These are phyloP conservation scores for Ecliptopera silaceata DNA, from an alignment of 2,888 invertebrate species.

Conservation along the genomic window DNA sequence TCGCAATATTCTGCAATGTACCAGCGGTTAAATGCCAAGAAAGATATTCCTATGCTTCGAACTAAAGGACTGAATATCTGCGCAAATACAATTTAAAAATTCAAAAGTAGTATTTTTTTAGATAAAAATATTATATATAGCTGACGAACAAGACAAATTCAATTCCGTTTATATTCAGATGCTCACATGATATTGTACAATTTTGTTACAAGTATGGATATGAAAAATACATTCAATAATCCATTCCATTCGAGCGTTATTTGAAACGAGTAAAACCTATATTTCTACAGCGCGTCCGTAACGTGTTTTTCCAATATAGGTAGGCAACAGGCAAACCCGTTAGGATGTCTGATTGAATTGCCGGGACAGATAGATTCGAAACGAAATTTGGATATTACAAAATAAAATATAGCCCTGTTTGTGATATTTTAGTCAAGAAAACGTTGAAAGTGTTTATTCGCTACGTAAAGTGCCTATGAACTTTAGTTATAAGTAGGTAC, in stretches of 20 bases:
- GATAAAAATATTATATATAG: too few relatives aligned
- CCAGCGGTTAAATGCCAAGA: constrained; percentile 59
- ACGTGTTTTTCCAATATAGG: constrained; percentile 41
- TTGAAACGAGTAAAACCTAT: constrained; percentile 31
- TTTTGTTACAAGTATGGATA: background rate
- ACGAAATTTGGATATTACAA: constrained; percentile 21
- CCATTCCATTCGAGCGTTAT: constrained; percentile 15
- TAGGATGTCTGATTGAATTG: constrained; percentile 39
- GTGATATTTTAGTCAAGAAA: too few relatives aligned
- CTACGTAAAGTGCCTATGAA: background rate
- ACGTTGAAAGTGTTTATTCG: too few relatives aligned
- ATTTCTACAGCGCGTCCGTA: constrained; percentile 32
- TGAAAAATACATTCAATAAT: background rate
- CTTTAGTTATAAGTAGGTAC: background rate
- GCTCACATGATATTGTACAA: background rate
- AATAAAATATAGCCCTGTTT: too few relatives aligned
- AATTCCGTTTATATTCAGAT: too few relatives aligned
- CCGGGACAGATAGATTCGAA: constrained; percentile 43
- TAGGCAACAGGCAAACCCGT: constrained; percentile 34
- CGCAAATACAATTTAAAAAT: constrained; percentile 28
- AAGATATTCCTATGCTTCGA: constrained; percentile 40
- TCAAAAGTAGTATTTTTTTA: background rate
- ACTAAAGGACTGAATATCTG: constrained; percentile 37
- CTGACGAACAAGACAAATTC: too few relatives aligned
- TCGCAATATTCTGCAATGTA: constrained; percentile 56